A percentile compares a stretch with the other conserved stretches of the same genome.
Evolutionary conservation across 2,888 invertebrate species (phyloP).

Genomic region (Dusona sp.): DNA sequence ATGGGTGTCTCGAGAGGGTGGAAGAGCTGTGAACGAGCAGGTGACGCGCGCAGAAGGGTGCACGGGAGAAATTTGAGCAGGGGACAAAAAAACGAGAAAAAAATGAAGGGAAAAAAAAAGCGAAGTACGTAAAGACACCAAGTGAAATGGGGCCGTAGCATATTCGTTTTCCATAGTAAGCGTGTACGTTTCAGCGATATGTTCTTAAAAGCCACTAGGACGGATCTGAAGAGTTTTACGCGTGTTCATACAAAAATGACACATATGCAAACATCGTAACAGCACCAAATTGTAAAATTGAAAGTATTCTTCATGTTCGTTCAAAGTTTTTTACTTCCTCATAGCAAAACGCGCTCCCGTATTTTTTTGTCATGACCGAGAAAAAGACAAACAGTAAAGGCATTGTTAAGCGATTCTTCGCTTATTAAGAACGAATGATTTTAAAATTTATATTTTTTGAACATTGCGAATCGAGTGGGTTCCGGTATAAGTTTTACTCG

Average conservation of each 20-base stretch:
- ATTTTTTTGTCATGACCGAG: no score
- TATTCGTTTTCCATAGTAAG: conserved; percentile 40
- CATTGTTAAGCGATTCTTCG: not conserved
- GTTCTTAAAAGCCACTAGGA: conserved; percentile 46
- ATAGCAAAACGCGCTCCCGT: no score
- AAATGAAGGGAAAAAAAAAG: not conserved
- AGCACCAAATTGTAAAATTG: not conserved
- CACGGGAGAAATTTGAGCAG: conserved; percentile 2
- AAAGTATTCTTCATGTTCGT: not conserved
- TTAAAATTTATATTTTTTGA: not conserved
- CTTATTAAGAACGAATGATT: not conserved
- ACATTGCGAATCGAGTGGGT: not conserved
- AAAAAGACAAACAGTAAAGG: not conserved
- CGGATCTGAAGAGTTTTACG: conserved; percentile 32
- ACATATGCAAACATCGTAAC: not conserved
- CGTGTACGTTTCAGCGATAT: conserved; percentile 53
- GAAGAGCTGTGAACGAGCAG: conserved; percentile 43
- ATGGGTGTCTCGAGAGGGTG: conserved; percentile 24
- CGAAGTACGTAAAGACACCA: conserved; percentile 45
- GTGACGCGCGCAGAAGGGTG: conserved; percentile 16
- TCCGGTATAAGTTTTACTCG: not conserved
- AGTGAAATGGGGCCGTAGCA: conserved; percentile 44
- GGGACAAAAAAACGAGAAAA: conserved; percentile 7
- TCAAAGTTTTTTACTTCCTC: not conserved
- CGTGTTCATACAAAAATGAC: conserved; percentile 6